These are phyloP conservation scores for Anaspis maculata DNA, from an alignment of 2,888 invertebrate species.

Conservation along the genomic window DNA sequence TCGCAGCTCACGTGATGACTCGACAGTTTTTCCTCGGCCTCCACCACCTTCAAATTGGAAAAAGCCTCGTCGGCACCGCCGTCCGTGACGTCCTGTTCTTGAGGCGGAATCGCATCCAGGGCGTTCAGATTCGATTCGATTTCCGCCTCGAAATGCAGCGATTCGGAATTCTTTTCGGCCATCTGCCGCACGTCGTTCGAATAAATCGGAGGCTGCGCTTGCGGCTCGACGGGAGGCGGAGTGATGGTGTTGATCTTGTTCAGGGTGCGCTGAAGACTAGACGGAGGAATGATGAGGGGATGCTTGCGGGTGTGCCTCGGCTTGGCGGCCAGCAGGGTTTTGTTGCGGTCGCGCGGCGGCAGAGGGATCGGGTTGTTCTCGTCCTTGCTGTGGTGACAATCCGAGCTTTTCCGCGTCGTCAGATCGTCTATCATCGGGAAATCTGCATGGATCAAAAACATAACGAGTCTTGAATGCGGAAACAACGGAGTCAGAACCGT, in stretches of 20 bases:
- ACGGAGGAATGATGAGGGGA: constrained; percentile 66
- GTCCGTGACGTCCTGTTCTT: constrained; percentile 31
- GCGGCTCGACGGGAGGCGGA: constrained; percentile 27
- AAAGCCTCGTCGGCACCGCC: constrained; percentile 17
- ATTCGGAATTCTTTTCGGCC: constrained; percentile 38
- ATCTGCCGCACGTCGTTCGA: constrained; percentile 28
- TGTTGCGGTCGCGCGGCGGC: constrained; percentile 67
- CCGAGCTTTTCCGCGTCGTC: too few species aligned
- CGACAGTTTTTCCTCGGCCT: constrained; percentile 22
- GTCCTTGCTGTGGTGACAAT: constrained; percentile 19
- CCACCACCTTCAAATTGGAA: constrained; percentile 16
- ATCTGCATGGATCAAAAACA: too few species aligned
- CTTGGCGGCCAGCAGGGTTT: constrained; percentile 54
- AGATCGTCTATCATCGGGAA: too few species aligned
- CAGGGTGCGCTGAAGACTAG: constrained; percentile 52
- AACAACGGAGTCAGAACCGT: too few species aligned
- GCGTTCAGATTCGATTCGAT: constrained; percentile 55
- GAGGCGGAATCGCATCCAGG: constrained; percentile 49
- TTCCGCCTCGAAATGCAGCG: constrained; percentile 50
- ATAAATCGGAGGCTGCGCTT: constrained; percentile 23
- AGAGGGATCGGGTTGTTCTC: constrained; percentile 68
- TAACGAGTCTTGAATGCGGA: too few species aligned
- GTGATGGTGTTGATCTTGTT: constrained; percentile 49
- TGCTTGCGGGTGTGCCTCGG: constrained; percentile 72
- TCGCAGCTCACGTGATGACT: constrained; percentile 86